Evolutionary conservation across 1,140 invertebrate genomes (phyloP).

Genomic region (Pogonognathellus flavescens): DNA sequence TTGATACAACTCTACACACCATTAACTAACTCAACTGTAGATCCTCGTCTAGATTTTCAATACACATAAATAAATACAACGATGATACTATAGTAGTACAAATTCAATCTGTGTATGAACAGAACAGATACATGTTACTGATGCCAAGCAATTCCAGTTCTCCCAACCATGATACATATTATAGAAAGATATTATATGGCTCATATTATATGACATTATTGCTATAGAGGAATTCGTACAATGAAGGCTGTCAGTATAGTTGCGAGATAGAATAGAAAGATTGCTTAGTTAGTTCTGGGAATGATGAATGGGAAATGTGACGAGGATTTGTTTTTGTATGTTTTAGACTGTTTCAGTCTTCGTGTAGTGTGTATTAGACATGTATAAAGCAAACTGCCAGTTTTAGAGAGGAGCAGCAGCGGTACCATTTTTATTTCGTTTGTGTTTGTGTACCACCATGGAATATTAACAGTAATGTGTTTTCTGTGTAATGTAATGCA

Average conservation of each 20-base stretch:
- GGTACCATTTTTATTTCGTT: too few relatives aligned
- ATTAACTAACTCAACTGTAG: neutral
- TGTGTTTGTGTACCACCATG: too few relatives aligned
- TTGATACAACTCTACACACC: neutral
- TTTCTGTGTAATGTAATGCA: too few relatives aligned
- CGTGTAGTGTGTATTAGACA: neutral
- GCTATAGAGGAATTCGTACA: neutral
- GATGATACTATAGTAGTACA: too few relatives aligned
- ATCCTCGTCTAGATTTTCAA: neutral
- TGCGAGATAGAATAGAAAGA: slow-evolving; percentile 27
- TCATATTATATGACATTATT: neutral
- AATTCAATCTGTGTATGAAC: too few relatives aligned
- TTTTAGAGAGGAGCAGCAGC: too few relatives aligned
- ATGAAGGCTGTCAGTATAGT: neutral
- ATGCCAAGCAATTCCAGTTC: neutral
- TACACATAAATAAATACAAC: neutral
- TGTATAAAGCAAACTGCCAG: neutral
- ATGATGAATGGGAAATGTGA: slow-evolving; percentile 38
- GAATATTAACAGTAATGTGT: too few relatives aligned
- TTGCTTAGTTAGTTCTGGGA: slow-evolving; percentile 28
- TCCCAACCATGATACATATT: too few relatives aligned
- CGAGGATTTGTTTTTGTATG: neutral
- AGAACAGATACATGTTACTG: neutral
- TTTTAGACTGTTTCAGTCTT: neutral
- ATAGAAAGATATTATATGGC: neutral